A percentile compares a stretch with the other conserved stretches of the same genome.
These are phyloP conservation scores for Drosophila aff. DNA, from an alignment of 1,140 invertebrate species.

Conservation along the genomic window DNA sequence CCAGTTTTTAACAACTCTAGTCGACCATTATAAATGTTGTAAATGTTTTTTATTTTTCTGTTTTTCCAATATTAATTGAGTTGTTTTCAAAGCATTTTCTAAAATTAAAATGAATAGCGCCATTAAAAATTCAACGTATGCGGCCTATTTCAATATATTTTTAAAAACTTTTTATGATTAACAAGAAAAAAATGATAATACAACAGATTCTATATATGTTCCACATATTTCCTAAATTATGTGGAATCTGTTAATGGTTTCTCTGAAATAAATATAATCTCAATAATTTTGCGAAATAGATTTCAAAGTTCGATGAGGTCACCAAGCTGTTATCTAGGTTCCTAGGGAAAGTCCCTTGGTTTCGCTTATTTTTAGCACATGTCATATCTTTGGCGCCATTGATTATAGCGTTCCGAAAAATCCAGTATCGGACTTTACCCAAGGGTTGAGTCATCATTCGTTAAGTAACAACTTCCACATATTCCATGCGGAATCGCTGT, in stretches of 20 bases:
- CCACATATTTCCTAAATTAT: background rate
- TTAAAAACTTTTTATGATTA: background rate
- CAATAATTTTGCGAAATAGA: background rate
- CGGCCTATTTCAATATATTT: background rate
- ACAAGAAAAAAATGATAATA: no score
- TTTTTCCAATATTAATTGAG: background rate
- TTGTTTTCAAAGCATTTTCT: background rate
- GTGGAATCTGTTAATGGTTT: background rate
- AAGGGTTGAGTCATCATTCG: conserved; percentile 24
- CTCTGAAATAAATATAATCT: background rate
- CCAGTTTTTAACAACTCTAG: background rate
- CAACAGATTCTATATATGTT: no score
- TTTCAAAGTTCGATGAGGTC: background rate
- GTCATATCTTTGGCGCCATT: conserved; percentile 5
- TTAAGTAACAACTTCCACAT: conserved; percentile 27
- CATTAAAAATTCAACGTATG: conserved; percentile 6
- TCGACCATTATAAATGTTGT: background rate
- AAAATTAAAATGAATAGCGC: conserved; percentile 12
- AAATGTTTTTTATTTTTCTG: background rate
- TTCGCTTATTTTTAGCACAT: conserved; percentile 22
- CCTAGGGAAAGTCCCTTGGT: conserved; percentile 14
- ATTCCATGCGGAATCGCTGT: conserved; percentile 17
- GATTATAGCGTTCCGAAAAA: conserved; percentile 22
- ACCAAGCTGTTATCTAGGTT: conserved; percentile 34
- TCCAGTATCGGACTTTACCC: conserved; percentile 14